Base-by-base conservation (phyloP, 2,113 vertebrate species). In the Herpetotheres cachinnans region DNA sequence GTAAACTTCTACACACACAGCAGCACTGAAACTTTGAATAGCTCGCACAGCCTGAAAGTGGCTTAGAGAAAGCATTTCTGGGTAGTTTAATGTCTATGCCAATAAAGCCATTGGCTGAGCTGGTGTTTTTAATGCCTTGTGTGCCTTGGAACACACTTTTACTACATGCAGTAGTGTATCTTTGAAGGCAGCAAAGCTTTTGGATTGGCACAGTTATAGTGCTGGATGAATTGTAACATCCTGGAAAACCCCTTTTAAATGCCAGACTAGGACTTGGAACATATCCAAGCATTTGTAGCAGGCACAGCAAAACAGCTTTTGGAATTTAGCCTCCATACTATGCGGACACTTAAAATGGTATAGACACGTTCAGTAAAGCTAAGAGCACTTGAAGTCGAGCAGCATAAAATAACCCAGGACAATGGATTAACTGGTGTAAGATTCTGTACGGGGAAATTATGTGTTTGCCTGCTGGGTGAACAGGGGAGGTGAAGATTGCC, bases 171-270 rank as follows among this genome's bases (percentile, higher is more conserved):
- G 91, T 24, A 89, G 65, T 38, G 52, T n/a, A 74, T 86, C 94
- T 92, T 87, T 96, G 89, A 97, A 95, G 91, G 80, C 86, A 95
- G 94, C 81, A 85, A 89, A 91, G 91, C 89, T 81, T 87, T 93
- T 54, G 86, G 91, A 82, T 79, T 91, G 95, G 95, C 96, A 92
- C 73, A 93, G 86, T 93, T 89, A 66, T 16, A 95, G 81, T 3
- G 30, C 86, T 54, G 96, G 83, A 93, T 73, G 93, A 95, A 94
- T 61, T 95, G 89, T 93, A 94, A 95, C 95, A 95, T 95, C 86
- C 94, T 85, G 97, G 97, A 97, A 97, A 97, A 96, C 89, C 96
- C 95, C 97, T 95, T 96, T 82, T 69, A 92, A 95, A 97, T 95
- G 95, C 94, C 95, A 97, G 95, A 91, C 69, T 40, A 91, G 73